Evolutionary conservation across 2,113 vertebrate genomes (phyloP).

Genomic region (Lathamus discolor): DNA sequence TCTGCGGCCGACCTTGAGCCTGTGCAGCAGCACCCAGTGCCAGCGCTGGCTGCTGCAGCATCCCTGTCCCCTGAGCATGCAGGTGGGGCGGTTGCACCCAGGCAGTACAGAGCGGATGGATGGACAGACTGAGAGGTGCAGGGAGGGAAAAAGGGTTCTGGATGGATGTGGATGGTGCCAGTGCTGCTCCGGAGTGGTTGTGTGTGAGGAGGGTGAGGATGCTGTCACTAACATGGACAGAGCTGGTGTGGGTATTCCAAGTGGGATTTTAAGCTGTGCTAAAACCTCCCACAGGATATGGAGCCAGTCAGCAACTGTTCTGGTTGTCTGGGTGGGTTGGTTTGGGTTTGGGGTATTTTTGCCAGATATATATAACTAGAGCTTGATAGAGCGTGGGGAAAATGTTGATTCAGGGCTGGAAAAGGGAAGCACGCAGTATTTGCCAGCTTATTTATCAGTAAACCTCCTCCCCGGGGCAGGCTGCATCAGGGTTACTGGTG

Average conservation of each 20-base stretch:
- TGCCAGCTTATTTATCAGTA: background rate
- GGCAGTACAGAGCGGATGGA: background rate
- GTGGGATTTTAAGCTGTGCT: background rate
- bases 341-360: background rate
- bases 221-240: too few species aligned
- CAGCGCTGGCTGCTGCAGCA: background rate
- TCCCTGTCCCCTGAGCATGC: background rate
- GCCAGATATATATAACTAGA: background rate
- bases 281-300: background rate
- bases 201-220: background rate
- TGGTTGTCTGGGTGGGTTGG: background rate
- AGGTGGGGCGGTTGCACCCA: background rate
- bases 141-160: background rate
- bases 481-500: rapidly evolving
- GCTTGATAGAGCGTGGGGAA: background rate
- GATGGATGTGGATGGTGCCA: background rate
- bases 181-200: rapidly evolving
- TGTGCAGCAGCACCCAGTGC: background rate
- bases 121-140: background rate
- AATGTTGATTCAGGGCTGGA: background rate
- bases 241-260: background rate
- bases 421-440: background rate
- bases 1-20: background rate
- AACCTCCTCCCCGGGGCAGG: background rate
- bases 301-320: background rate